Evolutionary conservation across 64 coral and sea anemone genomes (phyloP).

Genomic region (Montipora cactus): DNA sequence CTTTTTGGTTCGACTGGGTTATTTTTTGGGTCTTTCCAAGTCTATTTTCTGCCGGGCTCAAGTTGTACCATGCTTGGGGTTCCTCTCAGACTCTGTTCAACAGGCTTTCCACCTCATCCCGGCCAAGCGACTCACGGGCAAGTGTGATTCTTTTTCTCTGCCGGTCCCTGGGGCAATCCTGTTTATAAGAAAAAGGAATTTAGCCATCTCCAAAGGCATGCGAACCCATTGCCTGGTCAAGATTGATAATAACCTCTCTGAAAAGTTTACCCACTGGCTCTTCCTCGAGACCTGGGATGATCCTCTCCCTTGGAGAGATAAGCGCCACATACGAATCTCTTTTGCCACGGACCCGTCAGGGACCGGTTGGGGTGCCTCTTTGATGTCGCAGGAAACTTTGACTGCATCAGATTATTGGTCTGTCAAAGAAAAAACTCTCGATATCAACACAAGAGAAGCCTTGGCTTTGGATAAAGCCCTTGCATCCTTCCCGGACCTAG

Average conservation of each 20-base stretch:
- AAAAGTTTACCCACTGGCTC: conserved; percentile 22
- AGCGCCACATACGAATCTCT: conserved; percentile 7
- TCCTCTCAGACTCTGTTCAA: conserved; percentile 17
- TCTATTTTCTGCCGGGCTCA: neutral
- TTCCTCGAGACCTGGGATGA: conserved; percentile 44
- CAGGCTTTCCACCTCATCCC: conserved; percentile 32
- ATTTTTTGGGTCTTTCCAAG: neutral
- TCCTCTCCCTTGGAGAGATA: conserved; percentile 32
- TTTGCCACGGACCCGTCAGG: neutral
- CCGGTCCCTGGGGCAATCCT: neutral
- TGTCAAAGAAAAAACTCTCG: neutral
- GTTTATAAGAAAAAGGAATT: neutral
- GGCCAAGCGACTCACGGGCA: conserved; percentile 35
- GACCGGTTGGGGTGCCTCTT: neutral
- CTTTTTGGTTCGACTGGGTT: conserved; percentile 29
- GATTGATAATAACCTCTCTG: neutral
- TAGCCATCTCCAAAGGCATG: conserved; percentile 56
- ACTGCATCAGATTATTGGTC: conserved; percentile 26
- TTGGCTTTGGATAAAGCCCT: conserved; percentile 28
- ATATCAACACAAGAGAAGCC: conserved; percentile 31
- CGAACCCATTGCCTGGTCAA: neutral
- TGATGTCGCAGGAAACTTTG: neutral
- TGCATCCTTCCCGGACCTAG: neutral
- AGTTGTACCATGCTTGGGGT: conserved; percentile 29
- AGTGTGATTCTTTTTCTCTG: conserved; percentile 57